These are phyloP conservation scores for Amiota minor DNA, from an alignment of 2,888 invertebrate genomes.

Conservation along the genomic window DNA sequence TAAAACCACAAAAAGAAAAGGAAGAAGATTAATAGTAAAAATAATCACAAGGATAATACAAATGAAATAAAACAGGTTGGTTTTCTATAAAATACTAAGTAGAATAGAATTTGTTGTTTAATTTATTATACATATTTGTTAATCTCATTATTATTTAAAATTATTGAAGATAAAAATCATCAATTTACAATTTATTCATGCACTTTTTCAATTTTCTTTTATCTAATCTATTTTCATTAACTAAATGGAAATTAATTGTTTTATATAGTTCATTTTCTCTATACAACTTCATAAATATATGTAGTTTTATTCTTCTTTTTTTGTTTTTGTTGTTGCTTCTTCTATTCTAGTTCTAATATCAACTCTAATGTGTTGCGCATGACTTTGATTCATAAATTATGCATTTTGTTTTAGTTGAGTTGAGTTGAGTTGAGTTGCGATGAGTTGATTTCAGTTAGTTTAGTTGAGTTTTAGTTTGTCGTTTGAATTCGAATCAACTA, in stretches of 20 bases:
- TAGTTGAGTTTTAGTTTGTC: too few relatives aligned
- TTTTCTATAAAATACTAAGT: too few relatives aligned
- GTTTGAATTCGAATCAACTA: too few relatives aligned
- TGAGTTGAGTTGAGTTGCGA: too few relatives aligned
- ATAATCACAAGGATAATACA: not conserved
- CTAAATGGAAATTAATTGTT: constrained; percentile 6
- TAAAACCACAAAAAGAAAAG: not conserved
- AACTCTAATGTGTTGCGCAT: not conserved
- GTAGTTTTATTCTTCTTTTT: not conserved
- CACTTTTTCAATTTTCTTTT: too few relatives aligned
- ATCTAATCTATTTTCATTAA: too few relatives aligned
- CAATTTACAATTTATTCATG: not conserved
- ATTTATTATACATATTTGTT: constrained; percentile 52
- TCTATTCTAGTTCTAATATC: not conserved
- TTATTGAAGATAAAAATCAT: constrained; percentile 6
- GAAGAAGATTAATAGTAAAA: not conserved
- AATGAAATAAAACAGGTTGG: not conserved
- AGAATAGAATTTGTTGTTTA: constrained; percentile 35
- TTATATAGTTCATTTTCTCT: not conserved
- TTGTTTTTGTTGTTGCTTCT: not conserved
- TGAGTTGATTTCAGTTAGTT: too few relatives aligned
- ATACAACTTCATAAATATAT: too few relatives aligned
- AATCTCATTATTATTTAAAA: constrained; percentile 29
- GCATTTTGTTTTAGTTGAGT: not conserved
- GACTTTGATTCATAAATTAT: constrained; percentile 1